These are phyloP conservation scores for Pinctada fucata DNA, from an alignment of 2,888 invertebrate genomes.

Conservation along the genomic window DNA sequence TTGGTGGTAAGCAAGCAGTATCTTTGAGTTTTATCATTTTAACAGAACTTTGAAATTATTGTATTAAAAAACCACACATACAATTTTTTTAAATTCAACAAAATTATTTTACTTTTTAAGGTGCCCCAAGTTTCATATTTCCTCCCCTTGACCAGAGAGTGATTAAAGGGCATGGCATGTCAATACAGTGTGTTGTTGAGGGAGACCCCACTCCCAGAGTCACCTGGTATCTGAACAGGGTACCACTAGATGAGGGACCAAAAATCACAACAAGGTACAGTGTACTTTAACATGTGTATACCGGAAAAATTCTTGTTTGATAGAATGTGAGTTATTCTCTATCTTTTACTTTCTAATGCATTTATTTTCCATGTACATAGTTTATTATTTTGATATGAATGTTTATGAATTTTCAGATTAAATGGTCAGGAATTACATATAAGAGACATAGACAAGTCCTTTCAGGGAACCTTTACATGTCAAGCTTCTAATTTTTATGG, in stretches of 20 bases:
- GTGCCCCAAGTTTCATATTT: conserved; percentile 65
- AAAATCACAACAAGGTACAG: conserved; percentile 58
- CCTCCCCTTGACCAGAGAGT: conserved; percentile 61
- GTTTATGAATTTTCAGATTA: conserved; percentile 51
- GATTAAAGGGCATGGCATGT: conserved; percentile 62
- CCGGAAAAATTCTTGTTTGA: too few relatives aligned
- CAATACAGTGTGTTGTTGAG: conserved; percentile 64
- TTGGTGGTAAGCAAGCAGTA: conserved; percentile 59
- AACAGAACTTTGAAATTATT: too few relatives aligned
- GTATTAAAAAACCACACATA: background rate
- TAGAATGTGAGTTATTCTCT: too few relatives aligned
- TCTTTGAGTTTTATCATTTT: too few relatives aligned
- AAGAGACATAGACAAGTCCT: conserved; percentile 61
- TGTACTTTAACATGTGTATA: too few relatives aligned
- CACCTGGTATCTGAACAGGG: conserved; percentile 64
- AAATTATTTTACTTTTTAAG: conserved; percentile 42
- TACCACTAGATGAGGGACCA: conserved; percentile 41
- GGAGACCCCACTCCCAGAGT: conserved; percentile 65
- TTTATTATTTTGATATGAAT: too few relatives aligned
- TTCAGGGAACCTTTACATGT: conserved; percentile 70
- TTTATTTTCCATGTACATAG: too few relatives aligned
- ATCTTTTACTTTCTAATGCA: too few relatives aligned
- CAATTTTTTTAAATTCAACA: too few relatives aligned
- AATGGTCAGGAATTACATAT: conserved; percentile 67
- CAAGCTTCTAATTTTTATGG: conserved; percentile 66